Evolutionary conservation across 2,113 vertebrate genomes (phyloP), one percentile per base, ranked within the genome.

Genomic region (Etia nguti): DNA sequence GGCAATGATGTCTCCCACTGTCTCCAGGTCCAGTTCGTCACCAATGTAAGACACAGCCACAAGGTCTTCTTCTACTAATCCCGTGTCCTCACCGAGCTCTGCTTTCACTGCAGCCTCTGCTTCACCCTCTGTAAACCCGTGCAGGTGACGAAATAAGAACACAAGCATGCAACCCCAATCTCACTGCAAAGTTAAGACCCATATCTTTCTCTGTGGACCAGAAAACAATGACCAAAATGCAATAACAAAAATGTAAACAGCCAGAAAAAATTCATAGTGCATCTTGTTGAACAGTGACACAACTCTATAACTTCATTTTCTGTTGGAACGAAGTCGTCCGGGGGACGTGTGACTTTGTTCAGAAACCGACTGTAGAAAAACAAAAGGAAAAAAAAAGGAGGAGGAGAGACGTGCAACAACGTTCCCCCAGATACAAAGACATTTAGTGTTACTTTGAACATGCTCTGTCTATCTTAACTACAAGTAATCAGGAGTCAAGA

Each of bases 1-100:
- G 90, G 99, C 98, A 87, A 99, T 99, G 92, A 99, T 99, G 94
- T 97, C 98, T 89, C 98, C 98, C 83, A 99, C 98, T 1, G 98
- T 99, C 87, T 98, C 98, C 60, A 99, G 97, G 92, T 99, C 98
- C 82, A 99, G 94, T 79, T 99, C 98, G 41, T 98, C 98, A n/a
- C 96, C 98, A 3, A 98, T 99, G 90, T 98, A 99, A 79, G 98
- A 97, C 65, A 98, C 98, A 2, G 97, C 97, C 86, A 99, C 98
- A 86, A 99, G 97, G 94, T 99, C 98, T 87, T 98, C 98, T 91
- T 98, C 96, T 82, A 98, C 98, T 82, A 99, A 94, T 83, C 98
- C 97, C 60, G 97, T 96, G 80, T 98, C 98, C 83, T 93, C 97
- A 94, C 83, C 94, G 83, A 95, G 93, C 94, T 98, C 98, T 48